Evolutionary conservation across 23 tunicate species (phyloP).

Genomic region (Styela plicata): DNA sequence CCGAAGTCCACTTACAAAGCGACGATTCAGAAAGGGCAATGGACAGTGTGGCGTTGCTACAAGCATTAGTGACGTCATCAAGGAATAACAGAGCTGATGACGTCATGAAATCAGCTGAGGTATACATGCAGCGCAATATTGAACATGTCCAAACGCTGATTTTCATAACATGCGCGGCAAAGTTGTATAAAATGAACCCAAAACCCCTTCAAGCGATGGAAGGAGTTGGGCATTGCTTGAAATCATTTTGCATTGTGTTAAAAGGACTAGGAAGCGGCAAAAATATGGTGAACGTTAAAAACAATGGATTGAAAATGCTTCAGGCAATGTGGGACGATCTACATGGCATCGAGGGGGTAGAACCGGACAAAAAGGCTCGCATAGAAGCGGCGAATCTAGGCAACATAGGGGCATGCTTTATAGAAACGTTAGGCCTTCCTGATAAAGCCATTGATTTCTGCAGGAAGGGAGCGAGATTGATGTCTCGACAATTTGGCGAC

Average conservation of each 20-base stretch:
- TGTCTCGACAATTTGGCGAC: background rate
- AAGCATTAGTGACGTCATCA: background rate
- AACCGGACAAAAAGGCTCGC: background rate
- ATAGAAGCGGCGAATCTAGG: background rate
- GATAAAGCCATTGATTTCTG: background rate
- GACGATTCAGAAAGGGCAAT: background rate
- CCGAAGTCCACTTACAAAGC: background rate
- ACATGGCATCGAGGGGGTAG: background rate
- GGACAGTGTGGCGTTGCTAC: background rate
- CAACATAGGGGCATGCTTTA: background rate
- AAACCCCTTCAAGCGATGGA: background rate
- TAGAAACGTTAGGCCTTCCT: background rate
- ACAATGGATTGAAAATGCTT: background rate
- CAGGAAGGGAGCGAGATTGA: background rate
- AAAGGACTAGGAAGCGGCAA: background rate
- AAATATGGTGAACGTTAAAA: too few relatives aligned
- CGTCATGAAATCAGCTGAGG: background rate
- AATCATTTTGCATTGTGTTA: background rate
- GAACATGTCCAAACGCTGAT: background rate
- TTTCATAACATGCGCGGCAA: background rate
- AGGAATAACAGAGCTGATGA: background rate
- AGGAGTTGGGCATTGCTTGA: background rate
- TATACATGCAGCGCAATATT: background rate
- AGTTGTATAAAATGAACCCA: background rate
- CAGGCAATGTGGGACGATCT: background rate